These are phyloP conservation scores for Ormyrus nitidulus DNA, from an alignment of 2,888 invertebrate species.

Conservation along the genomic window DNA sequence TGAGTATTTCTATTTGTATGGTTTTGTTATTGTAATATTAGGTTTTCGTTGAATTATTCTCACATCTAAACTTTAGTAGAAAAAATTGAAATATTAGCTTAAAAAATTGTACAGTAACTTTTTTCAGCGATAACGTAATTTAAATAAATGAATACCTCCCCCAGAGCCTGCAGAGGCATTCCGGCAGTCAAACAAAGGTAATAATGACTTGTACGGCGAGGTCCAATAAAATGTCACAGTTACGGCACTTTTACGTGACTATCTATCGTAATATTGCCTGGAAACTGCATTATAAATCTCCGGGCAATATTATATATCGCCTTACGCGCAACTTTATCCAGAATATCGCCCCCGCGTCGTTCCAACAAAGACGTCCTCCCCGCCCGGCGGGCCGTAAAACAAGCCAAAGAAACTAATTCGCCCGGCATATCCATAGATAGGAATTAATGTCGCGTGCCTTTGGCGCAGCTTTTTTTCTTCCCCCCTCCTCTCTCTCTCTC, in stretches of 20 bases:
- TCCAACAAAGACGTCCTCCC: slow-evolving; percentile 1
- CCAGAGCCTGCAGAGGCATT: no score
- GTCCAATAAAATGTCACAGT: neutral
- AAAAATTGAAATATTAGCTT: no score
- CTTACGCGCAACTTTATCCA: neutral
- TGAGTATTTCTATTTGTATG: no score
- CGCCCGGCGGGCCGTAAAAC: neutral
- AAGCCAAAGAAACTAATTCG: slow-evolving; percentile 40
- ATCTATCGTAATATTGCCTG: slow-evolving; percentile 5
- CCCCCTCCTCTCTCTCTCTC: slow-evolving; percentile 1
- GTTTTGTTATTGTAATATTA: no score
- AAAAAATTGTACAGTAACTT: no score
- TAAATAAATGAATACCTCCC: no score
- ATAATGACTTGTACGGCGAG: no score
- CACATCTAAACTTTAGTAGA: no score
- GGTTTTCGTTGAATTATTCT: no score
- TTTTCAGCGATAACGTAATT: no score
- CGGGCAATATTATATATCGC: slow-evolving; percentile 1
- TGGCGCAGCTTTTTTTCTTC: no score
- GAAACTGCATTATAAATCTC: slow-evolving; percentile 34
- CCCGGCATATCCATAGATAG: neutral
- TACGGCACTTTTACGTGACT: slow-evolving; percentile 31
- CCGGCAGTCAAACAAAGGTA: no score
- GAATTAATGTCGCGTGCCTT: slow-evolving; percentile 44
- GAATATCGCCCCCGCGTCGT: neutral